Percentiles rank a stretch among this genome's conserved stretches.
These are phyloP conservation scores for Phenganax subtilis DNA, from an alignment of 92 coral and sea anemone genomes.

Conservation along the genomic window DNA sequence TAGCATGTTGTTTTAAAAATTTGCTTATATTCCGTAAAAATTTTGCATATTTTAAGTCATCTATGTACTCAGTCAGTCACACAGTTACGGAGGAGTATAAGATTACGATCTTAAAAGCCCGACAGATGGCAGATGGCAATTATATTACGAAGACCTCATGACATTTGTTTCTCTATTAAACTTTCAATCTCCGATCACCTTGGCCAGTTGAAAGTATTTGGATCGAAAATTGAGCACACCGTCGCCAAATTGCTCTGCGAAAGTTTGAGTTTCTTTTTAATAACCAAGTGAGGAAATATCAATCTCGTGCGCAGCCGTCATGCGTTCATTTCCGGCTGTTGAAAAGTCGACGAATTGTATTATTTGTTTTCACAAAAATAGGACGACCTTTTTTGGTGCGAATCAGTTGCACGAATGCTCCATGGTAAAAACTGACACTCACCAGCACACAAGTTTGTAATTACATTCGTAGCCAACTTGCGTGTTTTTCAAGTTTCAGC, in stretches of 20 bases:
- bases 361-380: constrained; percentile 7
- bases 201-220: neutral
- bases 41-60: too few species aligned
- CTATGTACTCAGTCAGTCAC: too few species aligned
- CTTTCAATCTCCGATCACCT: neutral
- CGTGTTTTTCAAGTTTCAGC: neutral
- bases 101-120: constrained; percentile 2
- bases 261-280: neutral
- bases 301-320: neutral
- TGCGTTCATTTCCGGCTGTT: constrained; percentile 17
- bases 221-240: neutral
- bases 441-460: neutral
- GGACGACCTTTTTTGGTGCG: constrained; percentile 10
- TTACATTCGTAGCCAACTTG: neutral
- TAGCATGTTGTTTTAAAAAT: too few species aligned
- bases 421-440: neutral
- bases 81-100: neutral
- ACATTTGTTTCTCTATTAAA: constrained; percentile 5
- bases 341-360: constrained; percentile 11
- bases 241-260: constrained; percentile 10
- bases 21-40: too few species aligned
- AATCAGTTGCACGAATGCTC: neutral
- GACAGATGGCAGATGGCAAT: constrained; percentile 9
- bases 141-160: neutral
- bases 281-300: constrained; percentile 29